These are phyloP conservation scores for Coilia nasus DNA, from an alignment of 2,797 vertebrate genomes.

Conservation along the genomic window DNA sequence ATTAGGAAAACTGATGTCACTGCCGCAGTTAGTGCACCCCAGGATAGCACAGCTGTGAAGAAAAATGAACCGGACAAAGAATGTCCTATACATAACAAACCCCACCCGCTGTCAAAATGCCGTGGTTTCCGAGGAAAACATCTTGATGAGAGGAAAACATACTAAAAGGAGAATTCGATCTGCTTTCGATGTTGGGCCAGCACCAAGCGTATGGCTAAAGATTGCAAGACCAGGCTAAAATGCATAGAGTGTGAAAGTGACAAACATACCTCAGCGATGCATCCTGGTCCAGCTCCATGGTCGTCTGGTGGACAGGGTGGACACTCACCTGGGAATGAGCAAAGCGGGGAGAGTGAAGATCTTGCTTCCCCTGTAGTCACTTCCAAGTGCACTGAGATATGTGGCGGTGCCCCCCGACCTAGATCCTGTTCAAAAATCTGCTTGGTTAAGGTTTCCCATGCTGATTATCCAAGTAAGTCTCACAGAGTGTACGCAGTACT, in stretches of 20 bases:
- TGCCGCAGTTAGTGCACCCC: background rate
- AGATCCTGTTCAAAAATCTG: conserved; percentile 47
- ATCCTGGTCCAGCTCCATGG: conserved; percentile 25
- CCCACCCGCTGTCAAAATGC: conserved; percentile 36
- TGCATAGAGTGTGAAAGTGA: conserved; percentile 35
- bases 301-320: background rate
- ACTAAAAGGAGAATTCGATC: conserved; percentile 31
- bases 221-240: conserved; percentile 19
- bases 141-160: conserved; percentile 29
- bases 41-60: background rate
- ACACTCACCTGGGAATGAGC: background rate
- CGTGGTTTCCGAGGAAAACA: conserved; percentile 31
- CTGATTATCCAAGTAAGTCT: conserved; percentile 5
- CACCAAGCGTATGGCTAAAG: conserved; percentile 28
- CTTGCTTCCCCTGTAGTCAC: conserved; percentile 1
- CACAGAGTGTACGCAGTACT: conserved; percentile 44
- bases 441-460: conserved; percentile 34
- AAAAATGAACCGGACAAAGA: background rate
- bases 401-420: background rate
- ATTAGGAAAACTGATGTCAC: conserved; percentile 37
- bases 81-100: conserved; percentile 37
- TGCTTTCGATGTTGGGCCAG: conserved; percentile 32
- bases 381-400: conserved; percentile 41
- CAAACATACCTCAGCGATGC: conserved; percentile 30
- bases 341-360: conserved; percentile 10